Percentiles rank a stretch among this genome's conserved stretches.
Evolutionary conservation across 2,888 invertebrate genomes (phyloP).

Genomic region (Augochlorella aurata): DNA sequence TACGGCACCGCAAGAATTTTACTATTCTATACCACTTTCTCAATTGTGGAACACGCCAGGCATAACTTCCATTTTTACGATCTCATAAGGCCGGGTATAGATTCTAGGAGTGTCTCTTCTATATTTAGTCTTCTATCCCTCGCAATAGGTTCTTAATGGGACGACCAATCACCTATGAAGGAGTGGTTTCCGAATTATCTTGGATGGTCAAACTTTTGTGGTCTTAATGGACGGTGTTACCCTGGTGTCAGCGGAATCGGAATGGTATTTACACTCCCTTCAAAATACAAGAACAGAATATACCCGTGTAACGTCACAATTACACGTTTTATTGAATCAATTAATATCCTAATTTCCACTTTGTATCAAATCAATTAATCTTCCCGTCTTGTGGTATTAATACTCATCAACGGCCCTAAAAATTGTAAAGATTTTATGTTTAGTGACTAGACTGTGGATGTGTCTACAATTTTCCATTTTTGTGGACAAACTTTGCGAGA

Average conservation of each 20-base stretch:
- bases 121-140: constrained; percentile 8
- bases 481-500: too few species aligned
- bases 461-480: too few species aligned
- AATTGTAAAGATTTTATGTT: too few species aligned
- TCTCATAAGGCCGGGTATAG: constrained; percentile 6
- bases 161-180: constrained; percentile 8
- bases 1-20: constrained; percentile 3
- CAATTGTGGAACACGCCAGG: constrained; percentile 1
- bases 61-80: constrained; percentile 3
- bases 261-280: not conserved
- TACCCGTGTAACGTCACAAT: too few species aligned
- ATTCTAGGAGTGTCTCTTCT: constrained; percentile 17
- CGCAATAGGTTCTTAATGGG: constrained; percentile 11
- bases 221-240: not conserved
- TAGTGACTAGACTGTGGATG: too few species aligned
- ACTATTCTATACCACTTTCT: not conserved
- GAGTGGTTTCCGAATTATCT: constrained; percentile 4
- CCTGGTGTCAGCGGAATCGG: not conserved
- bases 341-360: too few species aligned
- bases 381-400: too few species aligned
- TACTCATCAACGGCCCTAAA: too few species aligned
- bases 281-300: not conserved
- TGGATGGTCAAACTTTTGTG: not conserved
- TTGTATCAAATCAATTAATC: too few species aligned
- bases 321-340: too few species aligned